Evolutionary conservation across 1,140 invertebrate genomes (phyloP).

Genomic region (Augochlora pura): DNA sequence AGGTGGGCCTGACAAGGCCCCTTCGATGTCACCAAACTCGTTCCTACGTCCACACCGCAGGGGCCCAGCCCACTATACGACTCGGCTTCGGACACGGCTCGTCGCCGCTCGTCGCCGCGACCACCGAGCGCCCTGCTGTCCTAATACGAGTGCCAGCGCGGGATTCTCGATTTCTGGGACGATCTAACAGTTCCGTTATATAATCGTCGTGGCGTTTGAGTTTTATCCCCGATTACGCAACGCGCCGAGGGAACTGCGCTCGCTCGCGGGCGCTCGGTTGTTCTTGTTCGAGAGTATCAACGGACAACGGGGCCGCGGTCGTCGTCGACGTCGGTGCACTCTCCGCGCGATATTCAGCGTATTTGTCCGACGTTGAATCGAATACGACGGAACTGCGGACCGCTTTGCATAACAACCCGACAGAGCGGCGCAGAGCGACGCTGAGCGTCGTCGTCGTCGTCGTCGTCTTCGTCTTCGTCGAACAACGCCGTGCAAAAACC

Average conservation of each 20-base stretch:
- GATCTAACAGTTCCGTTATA: slow-evolving; percentile 51
- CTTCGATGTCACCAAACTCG: slow-evolving; percentile 65
- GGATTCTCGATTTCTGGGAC: slow-evolving; percentile 45
- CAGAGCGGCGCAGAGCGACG: background rate
- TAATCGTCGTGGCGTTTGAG: slow-evolving; percentile 51
- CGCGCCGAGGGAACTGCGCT: background rate
- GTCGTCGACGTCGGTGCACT: background rate
- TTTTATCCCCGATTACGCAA: slow-evolving; percentile 56
- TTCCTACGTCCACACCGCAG: slow-evolving; percentile 48
- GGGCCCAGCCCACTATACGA: slow-evolving; percentile 58
- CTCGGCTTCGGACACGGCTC: slow-evolving; percentile 34
- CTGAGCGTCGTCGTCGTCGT: no score
- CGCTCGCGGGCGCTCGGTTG: no score
- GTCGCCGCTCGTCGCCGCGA: slow-evolving; percentile 7
- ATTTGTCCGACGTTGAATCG: background rate
- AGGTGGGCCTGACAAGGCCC: slow-evolving; percentile 54
- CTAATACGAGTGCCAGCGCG: slow-evolving; percentile 33
- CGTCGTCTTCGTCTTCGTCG: no score
- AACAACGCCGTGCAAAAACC: background rate
- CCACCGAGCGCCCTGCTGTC: slow-evolving; percentile 14
- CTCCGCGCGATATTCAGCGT: background rate
- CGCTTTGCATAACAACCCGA: slow-evolving; percentile 28
- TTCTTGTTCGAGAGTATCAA: no score
- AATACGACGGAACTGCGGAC: background rate
- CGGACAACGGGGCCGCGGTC: background rate